Evolutionary conservation across 2,888 invertebrate genomes (phyloP).

Genomic region (Coelinius sp.): DNA sequence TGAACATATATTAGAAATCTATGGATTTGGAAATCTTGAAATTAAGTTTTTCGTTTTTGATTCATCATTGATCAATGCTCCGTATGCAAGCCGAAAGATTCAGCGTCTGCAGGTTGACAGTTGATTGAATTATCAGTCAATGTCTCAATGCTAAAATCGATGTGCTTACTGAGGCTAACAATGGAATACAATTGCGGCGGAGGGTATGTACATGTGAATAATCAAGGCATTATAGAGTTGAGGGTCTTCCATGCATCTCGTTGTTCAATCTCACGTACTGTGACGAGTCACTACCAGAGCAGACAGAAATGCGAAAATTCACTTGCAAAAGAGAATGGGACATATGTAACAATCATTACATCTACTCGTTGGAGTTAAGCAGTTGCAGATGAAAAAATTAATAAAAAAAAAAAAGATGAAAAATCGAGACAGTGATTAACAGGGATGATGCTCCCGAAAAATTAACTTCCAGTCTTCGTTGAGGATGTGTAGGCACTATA

Average conservation of each 20-base stretch:
- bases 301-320: neutral
- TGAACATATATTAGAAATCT: neutral
- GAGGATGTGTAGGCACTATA: too few relatives aligned
- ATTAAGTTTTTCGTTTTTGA: neutral
- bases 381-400: neutral
- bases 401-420: too few relatives aligned
- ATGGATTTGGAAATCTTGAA: neutral
- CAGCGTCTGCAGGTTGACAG: neutral
- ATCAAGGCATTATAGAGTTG: neutral
- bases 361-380: neutral
- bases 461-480: too few relatives aligned
- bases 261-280: neutral
- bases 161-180: slow-evolving; percentile 31
- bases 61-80: neutral
- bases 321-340: neutral
- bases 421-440: neutral
- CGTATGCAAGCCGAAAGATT: too few relatives aligned
- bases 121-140: neutral
- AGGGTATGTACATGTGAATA: neutral
- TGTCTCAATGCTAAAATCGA: slow-evolving; percentile 13
- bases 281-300: slow-evolving; percentile 20
- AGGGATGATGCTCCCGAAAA: too few relatives aligned
- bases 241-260: slow-evolving; percentile 27
- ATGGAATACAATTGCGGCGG: slow-evolving; percentile 21
- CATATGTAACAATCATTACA: neutral